These are phyloP conservation scores for Parapsyche elsis DNA, from an alignment of 1,140 invertebrate species.

Conservation along the genomic window DNA sequence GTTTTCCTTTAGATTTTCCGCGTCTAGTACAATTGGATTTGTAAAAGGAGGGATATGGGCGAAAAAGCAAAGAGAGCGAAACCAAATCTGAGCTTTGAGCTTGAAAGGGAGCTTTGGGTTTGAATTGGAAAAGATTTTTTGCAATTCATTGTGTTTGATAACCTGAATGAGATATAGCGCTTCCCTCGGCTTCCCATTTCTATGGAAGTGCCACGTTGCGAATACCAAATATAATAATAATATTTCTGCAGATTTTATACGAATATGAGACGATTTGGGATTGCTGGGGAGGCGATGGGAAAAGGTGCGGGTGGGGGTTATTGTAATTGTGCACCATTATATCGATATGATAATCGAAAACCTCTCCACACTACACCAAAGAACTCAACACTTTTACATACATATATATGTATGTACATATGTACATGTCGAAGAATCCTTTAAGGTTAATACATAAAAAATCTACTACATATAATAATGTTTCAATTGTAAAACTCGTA, in stretches of 20 bases:
- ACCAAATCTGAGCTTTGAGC: conserved; percentile 50
- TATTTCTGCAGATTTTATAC: conserved; percentile 35
- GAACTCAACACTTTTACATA: conserved; percentile 2
- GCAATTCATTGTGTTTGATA: conserved; percentile 57
- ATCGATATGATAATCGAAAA: conserved; percentile 51
- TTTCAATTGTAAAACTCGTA: too few species aligned
- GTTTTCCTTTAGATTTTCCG: conserved; percentile 37
- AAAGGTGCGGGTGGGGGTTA: conserved; percentile 32
- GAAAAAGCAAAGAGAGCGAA: conserved; percentile 23
- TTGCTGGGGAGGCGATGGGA: too few species aligned
- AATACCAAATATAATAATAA: conserved; percentile 55
- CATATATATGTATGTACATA: background rate
- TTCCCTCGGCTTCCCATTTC: conserved; percentile 33
- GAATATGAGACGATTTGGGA: background rate
- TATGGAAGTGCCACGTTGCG: conserved; percentile 40
- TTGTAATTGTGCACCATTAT: conserved; percentile 57
- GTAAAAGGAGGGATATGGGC: conserved; percentile 46
- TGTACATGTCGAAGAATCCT: too few species aligned
- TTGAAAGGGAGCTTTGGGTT: conserved; percentile 40
- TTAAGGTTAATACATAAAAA: too few species aligned
- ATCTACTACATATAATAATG: too few species aligned
- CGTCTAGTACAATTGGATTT: conserved; percentile 53
- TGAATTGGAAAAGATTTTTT: conserved; percentile 56
- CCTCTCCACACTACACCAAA: background rate
- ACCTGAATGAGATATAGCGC: conserved; percentile 56